Evolutionary conservation across 2,888 invertebrate species (phyloP).

Genomic region (Alsophila aescularia): DNA sequence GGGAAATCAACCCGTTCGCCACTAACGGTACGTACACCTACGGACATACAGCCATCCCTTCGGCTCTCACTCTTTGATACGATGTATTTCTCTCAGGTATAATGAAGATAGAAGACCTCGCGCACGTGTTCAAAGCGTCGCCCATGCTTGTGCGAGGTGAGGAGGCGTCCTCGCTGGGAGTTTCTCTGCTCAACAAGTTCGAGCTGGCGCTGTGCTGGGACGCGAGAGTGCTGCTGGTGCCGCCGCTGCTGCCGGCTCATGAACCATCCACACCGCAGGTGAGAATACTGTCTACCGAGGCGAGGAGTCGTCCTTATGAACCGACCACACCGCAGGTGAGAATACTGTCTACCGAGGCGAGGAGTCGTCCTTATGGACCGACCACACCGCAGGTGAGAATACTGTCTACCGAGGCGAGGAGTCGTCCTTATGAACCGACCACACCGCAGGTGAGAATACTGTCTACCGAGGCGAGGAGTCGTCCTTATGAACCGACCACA

Average conservation of each 20-base stretch:
- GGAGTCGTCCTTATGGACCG: too few relatives aligned
- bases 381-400: too few relatives aligned
- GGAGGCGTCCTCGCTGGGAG: conserved; percentile 91
- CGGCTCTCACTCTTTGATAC: too few relatives aligned
- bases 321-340: too few relatives aligned
- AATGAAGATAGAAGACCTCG: conserved; percentile 96
- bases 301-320: not conserved
- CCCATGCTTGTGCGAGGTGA: conserved; percentile 86
- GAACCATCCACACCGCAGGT: conserved; percentile 57
- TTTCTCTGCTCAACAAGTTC: conserved; percentile 97
- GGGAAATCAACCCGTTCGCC: conserved; percentile 99
- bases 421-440: too few relatives aligned
- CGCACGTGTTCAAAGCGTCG: conserved; percentile 96
- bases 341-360: too few relatives aligned
- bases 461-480: too few relatives aligned
- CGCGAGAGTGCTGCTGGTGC: conserved; percentile 95
- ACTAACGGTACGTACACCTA: conserved; percentile 86
- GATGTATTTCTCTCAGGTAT: conserved; percentile 80
- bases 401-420: too few relatives aligned
- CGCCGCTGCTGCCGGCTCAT: conserved; percentile 91
- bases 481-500: too few relatives aligned
- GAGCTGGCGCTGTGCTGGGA: conserved; percentile 99
- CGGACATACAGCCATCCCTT: too few relatives aligned
- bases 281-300: not conserved
- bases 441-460: too few relatives aligned